These are phyloP conservation scores for Talpa occidentalis DNA, from an alignment of 2,113 vertebrate species.

Conservation along the genomic window DNA sequence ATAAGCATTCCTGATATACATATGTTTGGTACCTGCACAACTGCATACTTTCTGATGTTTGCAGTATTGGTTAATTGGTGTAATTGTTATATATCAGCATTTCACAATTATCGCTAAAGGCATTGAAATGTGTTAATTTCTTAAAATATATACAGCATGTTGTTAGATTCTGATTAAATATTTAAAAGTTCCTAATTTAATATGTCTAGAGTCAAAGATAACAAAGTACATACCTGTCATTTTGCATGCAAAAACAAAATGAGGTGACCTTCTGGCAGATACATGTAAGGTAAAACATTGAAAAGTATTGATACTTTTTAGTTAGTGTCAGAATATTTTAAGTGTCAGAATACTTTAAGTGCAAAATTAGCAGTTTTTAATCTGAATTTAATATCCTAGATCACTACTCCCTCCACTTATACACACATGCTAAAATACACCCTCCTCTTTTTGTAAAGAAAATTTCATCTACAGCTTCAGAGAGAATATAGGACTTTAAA, in stretches of 20 bases:
- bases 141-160: background rate
- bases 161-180: slow-evolving; percentile 55
- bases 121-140: slow-evolving; percentile 53
- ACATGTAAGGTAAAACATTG: background rate
- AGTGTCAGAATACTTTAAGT: slow-evolving; percentile 36
- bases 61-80: slow-evolving; percentile 60
- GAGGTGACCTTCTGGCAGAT: slow-evolving; percentile 22
- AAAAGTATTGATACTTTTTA: slow-evolving; percentile 56
- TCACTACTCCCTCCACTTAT: background rate
- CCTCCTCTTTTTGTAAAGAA: background rate
- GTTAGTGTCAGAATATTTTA: slow-evolving; percentile 38
- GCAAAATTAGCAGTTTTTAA: background rate
- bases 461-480: background rate
- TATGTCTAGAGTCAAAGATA: slow-evolving; percentile 49
- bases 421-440: background rate
- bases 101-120: background rate
- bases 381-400: background rate
- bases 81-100: slow-evolving; percentile 61
- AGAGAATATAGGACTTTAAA: background rate
- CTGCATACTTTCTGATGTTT: slow-evolving; percentile 57
- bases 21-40: slow-evolving; percentile 45
- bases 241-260: slow-evolving; percentile 56
- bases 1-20: slow-evolving; percentile 58
- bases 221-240: slow-evolving; percentile 12
- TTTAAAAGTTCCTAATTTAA: slow-evolving; percentile 56